Evolutionary conservation across 2,113 vertebrate species (phyloP).

Genomic region (Scartelaos histophorus): DNA sequence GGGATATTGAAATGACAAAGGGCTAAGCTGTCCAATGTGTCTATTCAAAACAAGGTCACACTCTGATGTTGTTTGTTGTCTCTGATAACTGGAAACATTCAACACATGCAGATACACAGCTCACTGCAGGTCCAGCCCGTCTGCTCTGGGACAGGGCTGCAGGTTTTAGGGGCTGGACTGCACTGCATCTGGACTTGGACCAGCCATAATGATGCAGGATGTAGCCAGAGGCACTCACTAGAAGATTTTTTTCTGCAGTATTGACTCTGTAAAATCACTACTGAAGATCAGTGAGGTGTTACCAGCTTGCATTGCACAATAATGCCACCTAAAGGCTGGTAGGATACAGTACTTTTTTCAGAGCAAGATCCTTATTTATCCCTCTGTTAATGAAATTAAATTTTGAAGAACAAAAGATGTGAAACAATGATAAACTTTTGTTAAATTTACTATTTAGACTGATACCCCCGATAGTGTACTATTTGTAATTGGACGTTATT

Average conservation of each 20-base stretch:
- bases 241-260: conserved; percentile 1
- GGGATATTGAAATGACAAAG: conserved; percentile 7
- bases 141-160: conserved; percentile 23
- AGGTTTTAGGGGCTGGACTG: background rate
- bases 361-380: too few relatives aligned
- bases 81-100: background rate
- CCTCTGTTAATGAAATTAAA: too few relatives aligned
- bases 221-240: conserved; percentile 6
- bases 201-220: conserved; percentile 6
- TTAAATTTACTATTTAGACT: too few relatives aligned
- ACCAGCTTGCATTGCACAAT: conserved; percentile 23
- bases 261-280: conserved; percentile 1
- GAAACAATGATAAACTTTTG: too few relatives aligned
- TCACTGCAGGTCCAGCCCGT: conserved; percentile 9
- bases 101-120: background rate
- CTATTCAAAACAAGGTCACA: background rate
- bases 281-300: conserved; percentile 6
- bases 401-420: too few relatives aligned
- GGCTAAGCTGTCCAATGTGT: background rate
- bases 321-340: conserved; percentile 59
- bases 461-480: too few relatives aligned
- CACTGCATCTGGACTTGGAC: conserved; percentile 17
- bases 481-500: too few relatives aligned
- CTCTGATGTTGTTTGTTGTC: background rate
- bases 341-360: conserved; percentile 16